Evolutionary conservation across 2,113 vertebrate species (phyloP), one percentile per base, ranked within the genome.

Genomic region (Nematolebias whitei): DNA sequence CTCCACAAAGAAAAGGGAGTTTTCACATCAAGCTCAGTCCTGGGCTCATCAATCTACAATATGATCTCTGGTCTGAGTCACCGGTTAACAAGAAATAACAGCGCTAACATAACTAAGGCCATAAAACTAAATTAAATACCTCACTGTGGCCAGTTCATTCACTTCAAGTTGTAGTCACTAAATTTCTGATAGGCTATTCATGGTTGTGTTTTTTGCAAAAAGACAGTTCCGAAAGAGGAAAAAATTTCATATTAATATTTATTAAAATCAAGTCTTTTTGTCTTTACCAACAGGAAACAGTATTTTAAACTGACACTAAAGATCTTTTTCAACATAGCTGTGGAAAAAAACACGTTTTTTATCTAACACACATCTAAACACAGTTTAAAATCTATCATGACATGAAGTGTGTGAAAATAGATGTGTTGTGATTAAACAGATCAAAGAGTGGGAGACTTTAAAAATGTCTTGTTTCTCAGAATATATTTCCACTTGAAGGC

Each of bases 1-100:
- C 74, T 0, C 89, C 87, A 2, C 76, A 67, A 3, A 85, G 83
- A 87, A 55, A 85, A 89, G 18, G 68, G 84, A 26, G 55, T 47
- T 32, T 83, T 86, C 44, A 85, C 65, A 7, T 10, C 22, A 0
- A 90, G 76, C 19, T 85, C 51, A 74, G n/a, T n/a, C n/a, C n/a
- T n/a, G n/a, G n/a, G n/a, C n/a, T 63, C 3, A 61, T 43, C 44
- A 14, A 57, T 23, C 29, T 7, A 41, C 43, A 51, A 26, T 5
- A 38, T 2, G 2, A 51, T 58, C 68, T 68, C n/a, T 20, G 14
- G 40, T 63, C 0, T 10, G 16, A 58, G 23, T 73, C 62, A 67
- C 63, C 13, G 9, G 3, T 14, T 50, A 9, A 60, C 50, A 68
- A 59, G 16, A n/a, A 61, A 44, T 32, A 74, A 73, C 15, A 22